phyloP scores from a whole-genome alignment of 2,113 vertebrate genomes.

The Mohoua ochrocephala region DNA sequence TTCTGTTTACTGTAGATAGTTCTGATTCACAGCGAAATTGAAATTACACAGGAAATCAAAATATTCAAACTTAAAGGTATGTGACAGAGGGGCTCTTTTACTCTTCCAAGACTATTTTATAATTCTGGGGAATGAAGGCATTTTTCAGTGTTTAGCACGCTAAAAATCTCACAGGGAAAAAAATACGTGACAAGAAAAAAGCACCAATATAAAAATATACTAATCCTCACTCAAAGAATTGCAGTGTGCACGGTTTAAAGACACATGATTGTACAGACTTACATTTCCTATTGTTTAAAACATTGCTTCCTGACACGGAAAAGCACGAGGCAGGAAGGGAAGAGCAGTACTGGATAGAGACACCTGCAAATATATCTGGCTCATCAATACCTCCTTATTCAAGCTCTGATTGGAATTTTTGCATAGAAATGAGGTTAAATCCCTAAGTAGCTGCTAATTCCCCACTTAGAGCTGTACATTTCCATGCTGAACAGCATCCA shows the following conservation, averaged over 20 bases:
- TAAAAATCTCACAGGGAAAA: conserved; percentile 31
- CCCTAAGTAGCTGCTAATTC: conserved; percentile 22
- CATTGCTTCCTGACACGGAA: not conserved
- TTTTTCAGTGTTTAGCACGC: not conserved
- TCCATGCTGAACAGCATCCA: not conserved
- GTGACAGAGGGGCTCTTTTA: conserved; percentile 4
- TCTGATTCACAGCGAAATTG: conserved; percentile 65
- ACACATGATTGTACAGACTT: not conserved
- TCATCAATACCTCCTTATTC: conserved; percentile 16
- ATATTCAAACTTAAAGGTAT: conserved; percentile 54
- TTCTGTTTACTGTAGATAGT: conserved; percentile 65
- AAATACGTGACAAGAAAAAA: not conserved
- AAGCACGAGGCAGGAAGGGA: not conserved
- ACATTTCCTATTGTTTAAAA: not conserved
- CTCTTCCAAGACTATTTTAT: conserved; percentile 25
- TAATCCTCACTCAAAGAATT: not conserved
- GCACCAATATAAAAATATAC: not conserved
- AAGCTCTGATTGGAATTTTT: conserved; percentile 17
- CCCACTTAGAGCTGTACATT: conserved; percentile 24
- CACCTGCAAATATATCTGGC: conserved; percentile 1
- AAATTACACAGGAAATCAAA: conserved; percentile 69
- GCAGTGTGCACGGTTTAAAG: not conserved
- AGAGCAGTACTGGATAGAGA: not conserved
- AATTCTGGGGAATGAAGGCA: conserved; percentile 34
- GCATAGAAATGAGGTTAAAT: conserved; percentile 41